A percentile compares a stretch with the other conserved stretches of the same genome.
phyloP scores from a whole-genome alignment of 2,888 invertebrate species.

The Caenorhabditis doughertyi region DNA sequence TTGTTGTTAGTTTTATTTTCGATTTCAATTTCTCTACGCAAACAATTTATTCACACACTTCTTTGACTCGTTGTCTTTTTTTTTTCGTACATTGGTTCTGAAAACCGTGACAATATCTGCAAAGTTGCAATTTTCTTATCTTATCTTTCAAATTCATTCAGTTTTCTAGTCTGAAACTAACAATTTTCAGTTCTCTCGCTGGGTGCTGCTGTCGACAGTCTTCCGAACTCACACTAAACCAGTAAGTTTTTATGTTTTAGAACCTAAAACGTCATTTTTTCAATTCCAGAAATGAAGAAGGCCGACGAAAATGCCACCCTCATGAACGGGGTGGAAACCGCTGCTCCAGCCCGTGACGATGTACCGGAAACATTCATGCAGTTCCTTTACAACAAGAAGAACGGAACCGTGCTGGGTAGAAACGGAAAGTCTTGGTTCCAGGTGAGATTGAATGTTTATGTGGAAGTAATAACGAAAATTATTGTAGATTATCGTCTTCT shows the following conservation, averaged over 20 bases:
- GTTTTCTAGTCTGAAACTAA: conserved; percentile 23
- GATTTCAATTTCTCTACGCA: background rate
- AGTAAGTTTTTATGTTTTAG: background rate
- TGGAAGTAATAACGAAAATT: conserved; percentile 76
- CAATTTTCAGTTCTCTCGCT: conserved; percentile 49
- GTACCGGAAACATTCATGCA: conserved; percentile 72
- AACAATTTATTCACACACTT: background rate
- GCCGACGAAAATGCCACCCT: conserved; percentile 63
- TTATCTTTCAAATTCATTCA: conserved; percentile 5
- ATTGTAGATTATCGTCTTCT: conserved; percentile 97
- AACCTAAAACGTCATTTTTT: background rate
- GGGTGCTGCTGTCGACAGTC: conserved; percentile 48
- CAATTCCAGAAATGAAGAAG: conserved; percentile 47
- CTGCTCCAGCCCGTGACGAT: conserved; percentile 63
- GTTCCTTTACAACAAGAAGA: conserved; percentile 81
- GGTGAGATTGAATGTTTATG: conserved; percentile 68
- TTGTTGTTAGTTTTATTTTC: background rate
- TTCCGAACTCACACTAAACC: conserved; percentile 22
- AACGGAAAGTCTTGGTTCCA: conserved; percentile 81
- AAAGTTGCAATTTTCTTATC: conserved; percentile 48
- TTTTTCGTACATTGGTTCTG: conserved; percentile 13
- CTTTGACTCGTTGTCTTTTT: background rate
- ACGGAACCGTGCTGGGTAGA: conserved; percentile 79
- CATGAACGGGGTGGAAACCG: conserved; percentile 64
- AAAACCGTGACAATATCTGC: conserved; percentile 56